Percentiles rank a stretch among this genome's conserved stretches.
Conservation (phyloP, 2,113 vertebrate species). For the Scophthalmus maximus region DNA sequence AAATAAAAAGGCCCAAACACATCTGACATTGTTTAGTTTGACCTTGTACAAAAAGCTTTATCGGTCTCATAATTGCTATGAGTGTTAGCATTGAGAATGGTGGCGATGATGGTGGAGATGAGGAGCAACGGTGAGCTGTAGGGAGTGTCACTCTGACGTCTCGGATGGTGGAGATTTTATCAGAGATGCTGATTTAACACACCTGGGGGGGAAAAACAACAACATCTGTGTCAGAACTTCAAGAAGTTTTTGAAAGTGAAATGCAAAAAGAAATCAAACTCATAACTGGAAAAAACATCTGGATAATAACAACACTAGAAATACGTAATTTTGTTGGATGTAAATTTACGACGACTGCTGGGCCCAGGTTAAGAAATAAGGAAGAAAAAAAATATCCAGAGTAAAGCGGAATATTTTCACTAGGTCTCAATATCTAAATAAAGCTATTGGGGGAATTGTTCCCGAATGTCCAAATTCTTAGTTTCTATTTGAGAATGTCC, state of each 20-base stretch:
- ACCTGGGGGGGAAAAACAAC: constrained; percentile 47
- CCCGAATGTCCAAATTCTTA: no score
- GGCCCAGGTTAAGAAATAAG: no score
- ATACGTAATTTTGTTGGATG: no score
- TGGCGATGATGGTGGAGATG: not conserved
- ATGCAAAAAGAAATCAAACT: no score
- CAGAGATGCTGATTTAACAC: constrained; percentile 41
- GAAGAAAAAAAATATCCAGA: no score
- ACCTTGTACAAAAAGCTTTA: not conserved
- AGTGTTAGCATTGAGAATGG: not conserved
- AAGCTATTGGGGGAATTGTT: no score
- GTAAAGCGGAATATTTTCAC: no score
- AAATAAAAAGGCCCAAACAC: not conserved
- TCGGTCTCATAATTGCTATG: not conserved
- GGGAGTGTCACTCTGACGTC: constrained; percentile 57
- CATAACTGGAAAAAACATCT: no score
- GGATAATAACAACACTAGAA: no score
- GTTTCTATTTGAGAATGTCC: no score
- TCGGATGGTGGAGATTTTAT: constrained; percentile 53
- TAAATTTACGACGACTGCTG: no score
- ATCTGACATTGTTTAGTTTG: not conserved
- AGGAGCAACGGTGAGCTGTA: not conserved
- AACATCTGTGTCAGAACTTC: not conserved
- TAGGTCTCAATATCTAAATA: no score
- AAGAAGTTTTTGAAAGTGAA: not conserved